Conservation (phyloP, 2,797 vertebrate species). For the Adelosebastes latens region DNA sequence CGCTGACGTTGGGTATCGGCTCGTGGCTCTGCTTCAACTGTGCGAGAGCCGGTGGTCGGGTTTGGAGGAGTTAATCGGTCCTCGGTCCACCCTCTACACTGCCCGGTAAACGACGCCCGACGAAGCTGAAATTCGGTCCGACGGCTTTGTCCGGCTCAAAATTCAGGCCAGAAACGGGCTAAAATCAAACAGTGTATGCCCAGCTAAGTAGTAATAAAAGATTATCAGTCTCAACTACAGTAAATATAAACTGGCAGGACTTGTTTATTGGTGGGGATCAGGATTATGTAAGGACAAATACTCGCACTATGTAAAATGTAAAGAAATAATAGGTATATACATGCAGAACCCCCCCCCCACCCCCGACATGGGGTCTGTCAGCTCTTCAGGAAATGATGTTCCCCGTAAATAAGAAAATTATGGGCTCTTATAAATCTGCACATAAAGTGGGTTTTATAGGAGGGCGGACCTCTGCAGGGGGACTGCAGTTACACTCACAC, state of each 20-base stretch:
- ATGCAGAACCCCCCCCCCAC: not conserved
- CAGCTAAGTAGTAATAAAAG: not conserved
- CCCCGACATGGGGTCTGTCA: not conserved
- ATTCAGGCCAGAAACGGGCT: too few relatives aligned
- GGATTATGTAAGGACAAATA: not conserved
- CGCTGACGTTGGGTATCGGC: too few relatives aligned
- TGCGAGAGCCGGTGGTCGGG: too few relatives aligned
- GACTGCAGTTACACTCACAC: not conserved
- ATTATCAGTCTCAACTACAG: not conserved
- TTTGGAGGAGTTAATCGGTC: too few relatives aligned
- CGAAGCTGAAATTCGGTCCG: too few relatives aligned
- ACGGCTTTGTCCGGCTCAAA: accelerated
- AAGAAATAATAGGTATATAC: not conserved
- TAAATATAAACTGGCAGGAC: too few relatives aligned
- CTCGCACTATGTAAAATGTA: not conserved
- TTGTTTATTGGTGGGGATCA: not conserved
- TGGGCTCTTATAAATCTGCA: conserved; percentile 43
- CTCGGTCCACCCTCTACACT: too few relatives aligned
- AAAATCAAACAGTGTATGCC: too few relatives aligned
- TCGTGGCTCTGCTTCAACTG: too few relatives aligned
- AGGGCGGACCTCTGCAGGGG: not conserved
- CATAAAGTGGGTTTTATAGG: conserved; percentile 42
- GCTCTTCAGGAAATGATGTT: conserved; percentile 22
- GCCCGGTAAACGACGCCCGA: too few relatives aligned
- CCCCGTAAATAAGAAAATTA: conserved; percentile 51